Evolutionary conservation across 2,113 vertebrate species (phyloP).

Genomic region (Tonatia bakeri): DNA sequence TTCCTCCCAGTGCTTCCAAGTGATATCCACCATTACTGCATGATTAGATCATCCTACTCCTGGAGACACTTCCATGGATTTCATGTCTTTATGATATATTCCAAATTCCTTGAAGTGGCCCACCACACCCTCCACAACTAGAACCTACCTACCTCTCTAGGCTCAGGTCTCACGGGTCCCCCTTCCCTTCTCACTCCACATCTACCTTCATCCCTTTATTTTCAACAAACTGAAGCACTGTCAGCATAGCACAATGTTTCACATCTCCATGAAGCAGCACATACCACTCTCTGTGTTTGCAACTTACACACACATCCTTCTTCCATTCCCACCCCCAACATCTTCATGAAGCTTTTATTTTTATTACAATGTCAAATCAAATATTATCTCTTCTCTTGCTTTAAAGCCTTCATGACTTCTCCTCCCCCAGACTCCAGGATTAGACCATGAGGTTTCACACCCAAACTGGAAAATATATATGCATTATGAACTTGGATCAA

Average conservation of each 20-base stretch:
- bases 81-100: background rate
- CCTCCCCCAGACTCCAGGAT: background rate
- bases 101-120: background rate
- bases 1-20: background rate
- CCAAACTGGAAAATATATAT: background rate
- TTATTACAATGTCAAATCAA: conserved; percentile 4
- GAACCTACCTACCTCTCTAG: background rate
- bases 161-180: no score
- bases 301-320: background rate
- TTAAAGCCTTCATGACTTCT: background rate
- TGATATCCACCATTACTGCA: background rate
- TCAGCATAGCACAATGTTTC: fast-evolving
- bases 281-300: background rate
- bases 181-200: background rate
- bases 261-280: background rate
- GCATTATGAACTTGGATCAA: background rate
- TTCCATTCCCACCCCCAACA: background rate
- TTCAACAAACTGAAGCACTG: background rate
- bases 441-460: background rate
- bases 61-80: background rate
- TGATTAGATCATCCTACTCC: background rate
- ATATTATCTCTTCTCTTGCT: background rate
- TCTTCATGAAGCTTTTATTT: background rate
- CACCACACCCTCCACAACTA: background rate
- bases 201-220: background rate